A percentile compares a stretch with the other conserved stretches of the same genome.
These are phyloP conservation scores for Drosophila histrio DNA, from an alignment of 2,888 invertebrate species.

Conservation along the genomic window DNA sequence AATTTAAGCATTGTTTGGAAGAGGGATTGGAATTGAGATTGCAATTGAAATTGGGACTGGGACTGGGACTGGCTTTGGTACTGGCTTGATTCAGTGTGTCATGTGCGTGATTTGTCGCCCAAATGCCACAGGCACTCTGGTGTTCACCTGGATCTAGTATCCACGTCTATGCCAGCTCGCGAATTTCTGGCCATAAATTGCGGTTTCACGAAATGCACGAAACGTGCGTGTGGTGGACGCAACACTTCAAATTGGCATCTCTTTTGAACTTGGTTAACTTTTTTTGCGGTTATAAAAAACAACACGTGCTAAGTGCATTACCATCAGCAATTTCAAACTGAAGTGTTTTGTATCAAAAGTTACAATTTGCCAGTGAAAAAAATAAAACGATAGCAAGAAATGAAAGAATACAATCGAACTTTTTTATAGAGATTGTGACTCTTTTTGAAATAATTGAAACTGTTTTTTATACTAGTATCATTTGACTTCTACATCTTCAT, in stretches of 20 bases:
- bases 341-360: background rate
- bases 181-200: constrained; percentile 53
- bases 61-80: background rate
- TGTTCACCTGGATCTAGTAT: constrained; percentile 8
- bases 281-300: background rate
- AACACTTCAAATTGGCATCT: background rate
- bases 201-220: constrained; percentile 43
- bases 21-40: background rate
- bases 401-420: background rate
- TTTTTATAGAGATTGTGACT: background rate
- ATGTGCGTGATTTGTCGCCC: constrained; percentile 59
- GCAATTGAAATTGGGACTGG: too few relatives aligned
- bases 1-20: constrained; percentile 46
- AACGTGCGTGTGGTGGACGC: constrained; percentile 39
- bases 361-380: background rate
- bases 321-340: background rate
- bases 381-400: too few relatives aligned
- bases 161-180: constrained; percentile 5
- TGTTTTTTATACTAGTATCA: too few relatives aligned
- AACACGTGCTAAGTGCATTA: background rate
- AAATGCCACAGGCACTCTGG: constrained; percentile 14
- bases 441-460: background rate
- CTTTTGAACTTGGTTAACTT: constrained; percentile 20
- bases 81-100: background rate
- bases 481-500: too few relatives aligned